A percentile compares a stretch with the other conserved stretches of the same genome.
Evolutionary conservation across 2,113 vertebrate species (phyloP).

Genomic region (Xenus cinereus): DNA sequence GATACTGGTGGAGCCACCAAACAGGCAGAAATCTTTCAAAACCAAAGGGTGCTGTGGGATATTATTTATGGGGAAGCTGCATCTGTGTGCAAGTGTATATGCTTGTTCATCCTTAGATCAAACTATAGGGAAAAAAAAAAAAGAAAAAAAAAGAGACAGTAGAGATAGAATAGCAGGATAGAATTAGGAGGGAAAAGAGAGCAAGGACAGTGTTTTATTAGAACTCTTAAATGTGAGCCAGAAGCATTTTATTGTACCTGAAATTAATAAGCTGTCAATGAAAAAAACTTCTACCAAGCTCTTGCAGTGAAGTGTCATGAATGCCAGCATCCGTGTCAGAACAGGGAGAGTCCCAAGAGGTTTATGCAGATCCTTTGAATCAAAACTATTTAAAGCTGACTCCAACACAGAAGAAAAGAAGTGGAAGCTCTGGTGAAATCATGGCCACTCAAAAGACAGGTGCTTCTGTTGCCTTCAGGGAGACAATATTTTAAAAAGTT

Average conservation of each 20-base stretch:
- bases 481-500: background rate
- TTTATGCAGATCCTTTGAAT: background rate
- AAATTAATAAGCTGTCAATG: background rate
- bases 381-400: background rate
- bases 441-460: fast-evolving
- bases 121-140: background rate
- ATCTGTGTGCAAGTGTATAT: background rate
- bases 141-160: background rate
- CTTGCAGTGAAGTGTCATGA: background rate
- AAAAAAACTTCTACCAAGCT: background rate
- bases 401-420: background rate
- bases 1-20: background rate
- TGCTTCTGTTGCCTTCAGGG: background rate
- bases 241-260: background rate
- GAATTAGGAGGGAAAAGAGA: background rate
- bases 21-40: background rate
- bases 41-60: background rate
- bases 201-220: background rate
- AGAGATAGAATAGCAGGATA: background rate
- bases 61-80: background rate
- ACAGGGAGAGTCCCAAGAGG: background rate
- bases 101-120: background rate
- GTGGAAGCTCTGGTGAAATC: background rate
- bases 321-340: background rate
- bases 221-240: background rate